Conservation (phyloP, 2,797 vertebrate species). For the Ara ararauna region DNA sequence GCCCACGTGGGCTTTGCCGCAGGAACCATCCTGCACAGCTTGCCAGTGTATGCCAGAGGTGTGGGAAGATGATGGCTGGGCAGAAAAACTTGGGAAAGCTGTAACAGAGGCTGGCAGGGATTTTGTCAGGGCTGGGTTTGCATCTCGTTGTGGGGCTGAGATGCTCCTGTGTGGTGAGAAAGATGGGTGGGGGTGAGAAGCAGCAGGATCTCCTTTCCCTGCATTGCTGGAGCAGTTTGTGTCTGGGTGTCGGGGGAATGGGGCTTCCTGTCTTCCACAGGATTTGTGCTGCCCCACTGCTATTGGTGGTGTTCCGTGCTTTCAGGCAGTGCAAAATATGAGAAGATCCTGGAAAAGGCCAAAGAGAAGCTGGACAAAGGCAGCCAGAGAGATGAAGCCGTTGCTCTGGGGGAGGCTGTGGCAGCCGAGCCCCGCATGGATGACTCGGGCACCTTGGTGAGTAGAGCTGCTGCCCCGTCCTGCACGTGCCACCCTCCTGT, state of each 20-base stretch:
- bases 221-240: neutral
- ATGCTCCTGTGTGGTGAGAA: neutral
- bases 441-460: too few relatives aligned
- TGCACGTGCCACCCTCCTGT: too few relatives aligned
- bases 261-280: neutral
- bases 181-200: neutral
- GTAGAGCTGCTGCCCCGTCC: too few relatives aligned
- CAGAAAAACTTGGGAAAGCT: neutral
- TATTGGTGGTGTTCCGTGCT: too few relatives aligned
- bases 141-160: neutral
- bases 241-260: accelerated
- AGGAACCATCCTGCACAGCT: neutral
- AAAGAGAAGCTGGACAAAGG: too few relatives aligned
- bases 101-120: too few relatives aligned
- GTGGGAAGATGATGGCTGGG: neutral
- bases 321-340: too few relatives aligned
- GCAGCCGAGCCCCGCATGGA: too few relatives aligned
- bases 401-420: too few relatives aligned
- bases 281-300: neutral
- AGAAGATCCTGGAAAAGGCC: too few relatives aligned
- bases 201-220: neutral
- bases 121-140: neutral
- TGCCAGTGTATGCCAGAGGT: accelerated
- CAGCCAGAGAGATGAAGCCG: too few relatives aligned
- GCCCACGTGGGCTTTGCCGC: neutral